Evolutionary conservation across 1,140 invertebrate genomes (phyloP), one percentile per base, ranked within the genome.

Genomic region (Ceratoteleas bidentatus): DNA sequence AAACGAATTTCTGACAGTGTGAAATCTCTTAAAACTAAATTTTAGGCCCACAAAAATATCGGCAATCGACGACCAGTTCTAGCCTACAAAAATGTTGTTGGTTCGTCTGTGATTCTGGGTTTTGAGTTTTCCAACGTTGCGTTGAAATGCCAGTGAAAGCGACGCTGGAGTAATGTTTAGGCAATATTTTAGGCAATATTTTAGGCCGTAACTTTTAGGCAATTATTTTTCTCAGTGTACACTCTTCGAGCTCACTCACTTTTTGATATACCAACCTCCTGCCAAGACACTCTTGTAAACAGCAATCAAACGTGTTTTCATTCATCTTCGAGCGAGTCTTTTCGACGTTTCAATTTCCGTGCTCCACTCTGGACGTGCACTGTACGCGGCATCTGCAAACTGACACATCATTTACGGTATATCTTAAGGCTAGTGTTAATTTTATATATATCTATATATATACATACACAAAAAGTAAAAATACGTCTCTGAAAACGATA

Each of bases 401-500:
- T 10, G 11, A 68, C 32, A 77, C 64, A 62, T 69, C 56, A 64
- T 69, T 77, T 64, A 69, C 74, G 33, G 43, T 77, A 65, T 40
- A 54, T 58, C 13, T 70, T 79, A 79, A 74, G 77, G 69, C 69
- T 74, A 80, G 69, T 74, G 69, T 68, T 74, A 68, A 70, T 81
- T 65, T 60, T 52, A 66, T 53, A 72, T 75, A 60, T 50, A 56
- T 43, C 32, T 53, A 53, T 53, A 33, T 53, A 53, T 32, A 8
- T 5, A 52, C 5, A 52, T 14, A 52, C 24, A 50, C 14, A 47
- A 43, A 43, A 43, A n/a, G 2, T 43, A 43, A 43, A 9, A 43
- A 43, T 11, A 40, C 45, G 53, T 65, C 24, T 54, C 47, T 24
- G 15, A 54, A 40, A 32, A 50, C 13, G 40, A 40, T 11, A 40